Base-by-base conservation (phyloP, 2,797 vertebrate species). In the Sandelia bainsii region DNA sequence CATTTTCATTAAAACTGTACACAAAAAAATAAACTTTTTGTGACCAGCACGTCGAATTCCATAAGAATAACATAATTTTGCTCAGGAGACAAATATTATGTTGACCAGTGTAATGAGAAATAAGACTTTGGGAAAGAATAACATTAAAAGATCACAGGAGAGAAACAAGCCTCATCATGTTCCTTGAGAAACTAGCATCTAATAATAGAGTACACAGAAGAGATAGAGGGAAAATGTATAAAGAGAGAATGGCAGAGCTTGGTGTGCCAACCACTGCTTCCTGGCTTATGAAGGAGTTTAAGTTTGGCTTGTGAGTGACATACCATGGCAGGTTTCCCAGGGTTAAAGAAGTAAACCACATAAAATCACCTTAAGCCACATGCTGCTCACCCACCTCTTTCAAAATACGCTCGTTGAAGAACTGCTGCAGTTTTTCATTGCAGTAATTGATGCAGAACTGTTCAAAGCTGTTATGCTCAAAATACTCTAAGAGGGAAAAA, bases 361-460 rank as follows among this genome's bases (percentile, higher is more conserved):
- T 23, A 8, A 12, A 66, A 75, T 78, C 69, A 70, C 62, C 37
- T 59, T 37, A 54, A 79, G 74, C 65, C 59, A 46, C 39, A 50
- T 6, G 27, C 56, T 13, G 69, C 62, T 79, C 72, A 89, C 93
- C 81, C 86, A 95, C 98, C 98, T 99, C 98, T 93, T 99, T 99
- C 57, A 99, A 95, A 86, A 99, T 99, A 34, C 98, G 96, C 93
- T 99, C 98, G 54, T 99, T 99, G 93, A 99, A 99, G 94, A 99
- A 99, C 76, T 99, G 98, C 83, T 99, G 98, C 80, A 99, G 95
- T 73, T 99, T 99, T 94, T 99, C 98, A 72, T 99, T 99, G 94
- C 98, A 99, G 91, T 99, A 99, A 94, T 99, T 99, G 91, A 99
- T 99, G 87, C 98, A 99, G 93, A 99, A 99, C 81, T 99, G 98